Percentiles rank a stretch among this genome's conserved stretches.
Evolutionary conservation across 2,797 vertebrate genomes (phyloP).

Genomic region (Gallinago nigripennis): DNA sequence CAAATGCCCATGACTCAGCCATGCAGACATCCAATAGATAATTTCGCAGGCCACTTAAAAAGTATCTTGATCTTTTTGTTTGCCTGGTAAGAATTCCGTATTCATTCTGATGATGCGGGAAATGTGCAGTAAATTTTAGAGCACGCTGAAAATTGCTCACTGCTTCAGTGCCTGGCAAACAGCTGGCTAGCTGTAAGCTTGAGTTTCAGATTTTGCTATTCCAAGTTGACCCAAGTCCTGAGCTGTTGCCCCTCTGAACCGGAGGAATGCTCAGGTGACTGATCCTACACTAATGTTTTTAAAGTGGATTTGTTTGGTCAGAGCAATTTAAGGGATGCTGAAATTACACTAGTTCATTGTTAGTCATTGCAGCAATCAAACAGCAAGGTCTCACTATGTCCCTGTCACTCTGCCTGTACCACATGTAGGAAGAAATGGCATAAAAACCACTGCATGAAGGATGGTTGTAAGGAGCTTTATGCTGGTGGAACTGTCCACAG

Average conservation of each 20-base stretch:
- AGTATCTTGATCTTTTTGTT: conserved; percentile 69
- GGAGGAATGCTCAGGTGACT: background rate
- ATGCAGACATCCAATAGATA: conserved; percentile 61
- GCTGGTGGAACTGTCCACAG: background rate
- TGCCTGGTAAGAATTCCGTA: conserved; percentile 22
- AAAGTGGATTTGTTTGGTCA: background rate
- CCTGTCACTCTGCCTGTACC: background rate
- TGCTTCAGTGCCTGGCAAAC: background rate
- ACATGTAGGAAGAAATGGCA: background rate
- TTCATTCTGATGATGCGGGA: conserved; percentile 35
- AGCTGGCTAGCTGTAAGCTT: background rate
- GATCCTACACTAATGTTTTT: background rate
- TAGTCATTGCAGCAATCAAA: background rate
- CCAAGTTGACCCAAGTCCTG: background rate
- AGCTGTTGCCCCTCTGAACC: background rate
- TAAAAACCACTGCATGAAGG: background rate
- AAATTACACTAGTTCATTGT: background rate
- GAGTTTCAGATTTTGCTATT: background rate
- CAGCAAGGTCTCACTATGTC: background rate
- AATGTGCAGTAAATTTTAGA: conserved; percentile 20
- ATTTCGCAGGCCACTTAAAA: conserved; percentile 46
- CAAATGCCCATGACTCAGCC: conserved; percentile 63
- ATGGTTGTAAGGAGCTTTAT: background rate
- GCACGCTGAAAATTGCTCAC: background rate
- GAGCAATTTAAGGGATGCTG: background rate